These are phyloP conservation scores for Tolmerus cingulatus DNA, from an alignment of 2,888 invertebrate species.

Conservation along the genomic window DNA sequence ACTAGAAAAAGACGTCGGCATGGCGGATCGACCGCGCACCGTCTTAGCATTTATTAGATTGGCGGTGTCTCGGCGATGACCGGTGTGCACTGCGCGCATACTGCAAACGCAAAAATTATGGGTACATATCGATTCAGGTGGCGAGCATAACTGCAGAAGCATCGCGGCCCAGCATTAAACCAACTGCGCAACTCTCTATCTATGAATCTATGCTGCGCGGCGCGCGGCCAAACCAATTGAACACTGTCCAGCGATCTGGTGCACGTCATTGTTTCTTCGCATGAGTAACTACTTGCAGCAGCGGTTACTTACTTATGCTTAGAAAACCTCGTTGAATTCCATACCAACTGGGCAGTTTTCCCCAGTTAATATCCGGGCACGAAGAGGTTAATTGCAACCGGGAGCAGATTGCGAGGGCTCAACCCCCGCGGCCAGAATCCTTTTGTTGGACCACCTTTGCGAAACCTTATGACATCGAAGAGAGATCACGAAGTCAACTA, in stretches of 20 bases:
- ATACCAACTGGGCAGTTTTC: not conserved
- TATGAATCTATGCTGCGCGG: not conserved
- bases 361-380: not conserved
- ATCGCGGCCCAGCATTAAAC: not conserved
- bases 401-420: not conserved
- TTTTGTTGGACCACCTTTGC: not conserved
- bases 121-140: slow-evolving; percentile 4
- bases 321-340: not conserved
- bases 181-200: not conserved
- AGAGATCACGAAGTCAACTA: not conserved
- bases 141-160: not conserved
- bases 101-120: not conserved
- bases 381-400: slow-evolving; percentile 10
- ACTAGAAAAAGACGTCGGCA: slow-evolving; percentile 1
- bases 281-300: not conserved
- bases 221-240: not conserved
- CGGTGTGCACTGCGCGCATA: not conserved
- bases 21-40: not conserved
- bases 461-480: not conserved
- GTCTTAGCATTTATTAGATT: not conserved
- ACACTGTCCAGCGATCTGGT: not conserved
- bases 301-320: not conserved
- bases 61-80: not conserved
- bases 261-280: slow-evolving; percentile 5
- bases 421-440: not conserved